Conservation (phyloP, 2,113 vertebrate genomes). For the Engystomops pustulosus region DNA sequence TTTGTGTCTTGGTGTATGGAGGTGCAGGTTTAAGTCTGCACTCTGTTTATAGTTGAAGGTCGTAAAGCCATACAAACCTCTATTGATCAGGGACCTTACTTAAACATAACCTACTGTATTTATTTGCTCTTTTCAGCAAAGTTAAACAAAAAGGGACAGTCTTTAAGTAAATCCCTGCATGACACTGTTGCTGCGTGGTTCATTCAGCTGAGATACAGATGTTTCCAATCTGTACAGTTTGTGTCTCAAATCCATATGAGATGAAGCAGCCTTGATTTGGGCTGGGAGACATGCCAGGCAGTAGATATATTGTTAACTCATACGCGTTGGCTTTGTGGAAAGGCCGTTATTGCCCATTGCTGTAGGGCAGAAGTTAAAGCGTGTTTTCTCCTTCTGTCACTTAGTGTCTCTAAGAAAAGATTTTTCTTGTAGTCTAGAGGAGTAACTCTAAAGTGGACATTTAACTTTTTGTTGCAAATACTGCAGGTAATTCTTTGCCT, state of each 20-base stretch:
- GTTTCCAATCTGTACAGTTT: slow-evolving; percentile 84
- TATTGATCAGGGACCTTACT: slow-evolving; percentile 80
- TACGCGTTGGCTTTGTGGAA: slow-evolving; percentile 58
- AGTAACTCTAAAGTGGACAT: too few species aligned
- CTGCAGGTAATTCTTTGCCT: too few species aligned
- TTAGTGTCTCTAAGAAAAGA: slow-evolving; percentile 28
- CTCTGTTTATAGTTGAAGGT: slow-evolving; percentile 78
- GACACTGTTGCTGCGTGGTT: slow-evolving; percentile 75
- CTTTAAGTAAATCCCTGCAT: slow-evolving; percentile 71
- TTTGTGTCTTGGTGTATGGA: slow-evolving; percentile 46
- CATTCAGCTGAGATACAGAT: slow-evolving; percentile 79
- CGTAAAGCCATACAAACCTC: slow-evolving; percentile 77
- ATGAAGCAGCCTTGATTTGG: slow-evolving; percentile 81
- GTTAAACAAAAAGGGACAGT: slow-evolving; percentile 78
- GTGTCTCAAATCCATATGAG: slow-evolving; percentile 80
- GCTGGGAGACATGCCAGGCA: slow-evolving; percentile 83
- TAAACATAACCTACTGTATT: slow-evolving; percentile 81
- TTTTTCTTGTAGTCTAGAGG: not conserved
- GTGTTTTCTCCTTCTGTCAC: slow-evolving; percentile 23
- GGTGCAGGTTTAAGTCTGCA: slow-evolving; percentile 75
- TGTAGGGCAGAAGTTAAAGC: slow-evolving; percentile 34
- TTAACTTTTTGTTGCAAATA: too few species aligned
- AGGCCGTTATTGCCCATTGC: slow-evolving; percentile 23
- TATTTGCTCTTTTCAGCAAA: slow-evolving; percentile 74
- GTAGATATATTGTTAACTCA: slow-evolving; percentile 82